Evolutionary conservation across 1,140 invertebrate genomes (phyloP), one percentile per base, ranked within the genome.

Genomic region (Sesamia nonagrioides): DNA sequence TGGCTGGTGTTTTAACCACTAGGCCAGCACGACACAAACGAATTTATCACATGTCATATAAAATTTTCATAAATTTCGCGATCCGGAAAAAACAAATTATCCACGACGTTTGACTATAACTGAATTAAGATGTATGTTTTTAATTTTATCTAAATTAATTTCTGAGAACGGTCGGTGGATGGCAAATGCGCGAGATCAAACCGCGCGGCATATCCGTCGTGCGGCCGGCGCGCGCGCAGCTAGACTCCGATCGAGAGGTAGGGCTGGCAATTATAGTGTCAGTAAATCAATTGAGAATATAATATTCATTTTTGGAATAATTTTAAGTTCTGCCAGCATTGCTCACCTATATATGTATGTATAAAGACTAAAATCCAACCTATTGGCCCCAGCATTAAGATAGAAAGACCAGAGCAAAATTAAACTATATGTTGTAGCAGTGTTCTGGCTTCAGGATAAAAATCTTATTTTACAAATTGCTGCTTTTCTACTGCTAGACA

Each of bases 171-270:
- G 58, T n/a, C 56, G 18, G 21, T 40, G 56, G 45, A 45, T 63
- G 73, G 73, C 73, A 75, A 75, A 75, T 61, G 56, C 42, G 15
- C 37, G 73, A 75, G 73, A 75, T 63, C 73, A 75, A 75, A 75
- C 58, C 56, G 54, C 56, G 54, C 56, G 58, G 58, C 73, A 58
- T 75, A 75, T 75, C 73, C 73, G 73, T 75, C 73, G 58, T 75
- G 45, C 37, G 66, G 66, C 40, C 63, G 66, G 42, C 71, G 71
- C 71, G 40, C n/a, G 71, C 71, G 54, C 71, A 63, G 37, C 9
- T 8, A 61, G 0, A 35, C 54, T 48, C 54, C 33, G 6, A 63
- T 75, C 21, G 15, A 11, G 8, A 2, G 0, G 0, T 63, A 75
- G 73, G 73, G 73, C 15, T 63, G 73, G 15, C 60, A 40, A 1